Percentiles rank a stretch among this genome's conserved stretches.
These are phyloP conservation scores for Heliconius hortense DNA, from an alignment of 2,888 invertebrate genomes.

Conservation along the genomic window DNA sequence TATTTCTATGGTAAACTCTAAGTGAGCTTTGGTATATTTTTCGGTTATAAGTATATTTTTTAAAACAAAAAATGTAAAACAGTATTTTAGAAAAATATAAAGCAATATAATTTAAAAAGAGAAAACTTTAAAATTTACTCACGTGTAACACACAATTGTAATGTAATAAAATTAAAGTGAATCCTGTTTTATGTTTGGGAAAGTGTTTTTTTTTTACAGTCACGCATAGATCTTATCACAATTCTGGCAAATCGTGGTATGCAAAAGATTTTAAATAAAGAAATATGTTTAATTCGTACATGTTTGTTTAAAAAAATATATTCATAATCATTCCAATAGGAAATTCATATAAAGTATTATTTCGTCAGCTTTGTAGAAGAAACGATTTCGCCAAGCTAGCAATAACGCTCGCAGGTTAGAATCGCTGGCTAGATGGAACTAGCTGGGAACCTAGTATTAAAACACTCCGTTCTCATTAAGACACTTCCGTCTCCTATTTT, in stretches of 20 bases:
- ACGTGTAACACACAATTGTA: background rate
- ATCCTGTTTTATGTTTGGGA: background rate
- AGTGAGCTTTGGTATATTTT: too few species aligned
- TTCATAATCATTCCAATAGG: background rate
- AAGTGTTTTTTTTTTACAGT: conserved; percentile 11
- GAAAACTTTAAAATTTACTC: background rate
- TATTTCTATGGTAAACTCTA: too few species aligned
- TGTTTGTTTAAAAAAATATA: background rate
- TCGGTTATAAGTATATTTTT: background rate
- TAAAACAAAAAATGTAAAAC: background rate
- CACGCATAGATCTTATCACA: conserved; percentile 28
- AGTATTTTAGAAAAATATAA: background rate
- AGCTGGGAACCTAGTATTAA: too few species aligned
- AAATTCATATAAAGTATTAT: background rate
- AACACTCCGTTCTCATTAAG: too few species aligned
- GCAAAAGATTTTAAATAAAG: conserved; percentile 4
- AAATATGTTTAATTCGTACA: background rate
- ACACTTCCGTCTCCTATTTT: too few species aligned
- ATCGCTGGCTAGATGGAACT: too few species aligned
- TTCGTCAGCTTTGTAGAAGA: background rate
- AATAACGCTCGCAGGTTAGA: too few species aligned
- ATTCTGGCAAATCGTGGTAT: conserved; percentile 10
- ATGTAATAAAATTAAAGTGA: background rate
- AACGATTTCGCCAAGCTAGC: too few species aligned
- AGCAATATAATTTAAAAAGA: background rate